Base-by-base conservation (phyloP, 2,888 invertebrate genomes). In the Tromatobia lineatoria region DNA sequence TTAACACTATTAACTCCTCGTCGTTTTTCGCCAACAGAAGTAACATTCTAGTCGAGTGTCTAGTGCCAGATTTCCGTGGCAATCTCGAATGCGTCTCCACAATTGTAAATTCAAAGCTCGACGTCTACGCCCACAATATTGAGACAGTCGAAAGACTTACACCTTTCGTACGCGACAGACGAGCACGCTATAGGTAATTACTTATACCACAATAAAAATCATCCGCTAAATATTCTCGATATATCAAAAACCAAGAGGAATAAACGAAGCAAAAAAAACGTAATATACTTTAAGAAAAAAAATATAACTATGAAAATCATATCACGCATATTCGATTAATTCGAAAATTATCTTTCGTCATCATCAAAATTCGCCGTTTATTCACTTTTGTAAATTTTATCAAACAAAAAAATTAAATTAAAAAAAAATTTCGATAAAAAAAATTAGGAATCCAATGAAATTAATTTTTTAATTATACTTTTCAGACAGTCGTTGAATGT, bases 81-180 rank as follows among this genome's bases (percentile, higher is more conserved):
- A 95, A 98, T 92, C 92, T 96, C 67, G 94, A 95, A 6, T 96
- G 96, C 89, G 96, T 99, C 0, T 95, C 95, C 90, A 95, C 94
- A 0, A 96, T 99, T 80, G 98, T 97, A 0, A 93, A 94, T 20
- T 96, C 97, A 81, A 98, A 98, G 0, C 95, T 99, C 0, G 99
- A 99, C 94, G 99, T 99, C 47, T 99, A 97, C 93, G 99, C 99
- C 0, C 99, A 99, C 94, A 99, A 99, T 94, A 97, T 99, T 50
- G 99, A 99, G 95, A 99, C 99, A 0, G 99, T 99, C 0, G 98
- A 98, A 91, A 95, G 96, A 85, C 94, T 99, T 47, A 99, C 99
- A 61, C 98, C 98, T 4, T 97, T 96, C 92, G 99, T 99, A 0
- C 95, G 99, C 82, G 99, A 99, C 93, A 96, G 97, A 34, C 95